Evolutionary conservation across 1,140 invertebrate genomes (phyloP).

Genomic region (Nymphalis io): DNA sequence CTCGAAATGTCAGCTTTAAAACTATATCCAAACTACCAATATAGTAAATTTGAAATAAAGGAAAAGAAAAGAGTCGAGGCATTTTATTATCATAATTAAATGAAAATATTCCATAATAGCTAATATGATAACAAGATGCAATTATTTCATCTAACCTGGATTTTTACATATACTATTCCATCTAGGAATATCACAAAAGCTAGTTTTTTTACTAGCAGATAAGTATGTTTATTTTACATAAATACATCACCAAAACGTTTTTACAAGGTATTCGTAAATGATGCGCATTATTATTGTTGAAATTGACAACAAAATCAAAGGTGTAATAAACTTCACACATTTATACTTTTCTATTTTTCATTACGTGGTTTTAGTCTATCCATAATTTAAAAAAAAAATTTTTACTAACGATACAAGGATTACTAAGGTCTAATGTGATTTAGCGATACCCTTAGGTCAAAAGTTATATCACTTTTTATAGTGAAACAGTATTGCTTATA

Average conservation of each 20-base stretch:
- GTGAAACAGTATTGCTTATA: background rate
- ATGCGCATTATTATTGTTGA: conserved; percentile 41
- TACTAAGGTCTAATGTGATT: conserved; percentile 6
- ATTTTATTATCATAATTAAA: conserved; percentile 68
- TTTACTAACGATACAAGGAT: background rate
- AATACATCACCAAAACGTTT: conserved; percentile 47
- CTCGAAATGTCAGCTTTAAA: too few species aligned
- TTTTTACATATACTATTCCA: conserved; percentile 56
- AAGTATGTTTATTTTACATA: conserved; percentile 45
- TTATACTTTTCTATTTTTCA: background rate
- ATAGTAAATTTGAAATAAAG: conserved; percentile 17
- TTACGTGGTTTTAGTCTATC: background rate
- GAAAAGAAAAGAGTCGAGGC: conserved; percentile 50
- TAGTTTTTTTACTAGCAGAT: conserved; percentile 50
- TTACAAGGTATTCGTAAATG: conserved; percentile 41
- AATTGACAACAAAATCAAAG: conserved; percentile 9
- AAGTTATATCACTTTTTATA: background rate
- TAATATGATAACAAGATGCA: conserved; percentile 60
- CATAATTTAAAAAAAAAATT: background rate
- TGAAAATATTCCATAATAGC: conserved; percentile 59
- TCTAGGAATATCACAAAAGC: conserved; percentile 61
- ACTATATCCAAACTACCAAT: background rate
- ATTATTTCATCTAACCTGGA: conserved; percentile 52
- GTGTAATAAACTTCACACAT: background rate
- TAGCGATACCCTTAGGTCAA: background rate